Base-by-base conservation (phyloP, 2,797 vertebrate species). In the Urocyon cinereoargenteus region DNA sequence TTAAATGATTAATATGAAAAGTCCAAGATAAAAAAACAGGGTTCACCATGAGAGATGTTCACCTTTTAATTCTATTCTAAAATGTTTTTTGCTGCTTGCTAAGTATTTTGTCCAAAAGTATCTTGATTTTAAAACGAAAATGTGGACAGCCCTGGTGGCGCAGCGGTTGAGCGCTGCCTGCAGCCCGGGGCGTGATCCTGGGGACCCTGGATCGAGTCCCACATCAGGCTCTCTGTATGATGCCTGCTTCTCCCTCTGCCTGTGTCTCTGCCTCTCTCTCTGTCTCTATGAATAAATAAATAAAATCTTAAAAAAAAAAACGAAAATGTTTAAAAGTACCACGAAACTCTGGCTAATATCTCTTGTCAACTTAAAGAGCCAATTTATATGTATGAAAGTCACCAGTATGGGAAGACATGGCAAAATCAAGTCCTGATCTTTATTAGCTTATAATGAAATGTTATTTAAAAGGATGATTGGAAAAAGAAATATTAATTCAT, bases 401-500 rank as follows among this genome's bases (percentile, higher is more conserved):
- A 73, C 28, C 16, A 75, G 6, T 51, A 11, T 73, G 49, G 36
- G 5, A 75, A 79, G 19, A 68, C 31, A 22, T 26, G 68, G n/a
- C n/a, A 61, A 88, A 90, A 95, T 10, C 72, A 36, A 57, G 40
- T 64, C 22, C 13, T 94, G 16, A 77, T 18, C 53, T 49, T 77
- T 62, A 85, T 77, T 62, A 81, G 4, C 72, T 89, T 86, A 4
- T 72, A 79, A 88, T 53, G 83, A 73, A 92, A 57, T 86, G 59
- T 81, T 89, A 55, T 59, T 61, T 82, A 79, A 82, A 86, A 70
- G 18, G 68, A 66, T 66, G 64, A 84, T 87, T 72, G 36, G 57
- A 90, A 72, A 78, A 68, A 90, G 31, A 82, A 94, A 55, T 83
- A 88, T 81, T 81, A 68, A 55, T 49, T 86, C 9, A 57, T 31